A percentile compares a stretch with the other conserved stretches of the same genome.
phyloP scores from a whole-genome alignment of 2,113 vertebrate genomes.

The Henicopernis longicauda region DNA sequence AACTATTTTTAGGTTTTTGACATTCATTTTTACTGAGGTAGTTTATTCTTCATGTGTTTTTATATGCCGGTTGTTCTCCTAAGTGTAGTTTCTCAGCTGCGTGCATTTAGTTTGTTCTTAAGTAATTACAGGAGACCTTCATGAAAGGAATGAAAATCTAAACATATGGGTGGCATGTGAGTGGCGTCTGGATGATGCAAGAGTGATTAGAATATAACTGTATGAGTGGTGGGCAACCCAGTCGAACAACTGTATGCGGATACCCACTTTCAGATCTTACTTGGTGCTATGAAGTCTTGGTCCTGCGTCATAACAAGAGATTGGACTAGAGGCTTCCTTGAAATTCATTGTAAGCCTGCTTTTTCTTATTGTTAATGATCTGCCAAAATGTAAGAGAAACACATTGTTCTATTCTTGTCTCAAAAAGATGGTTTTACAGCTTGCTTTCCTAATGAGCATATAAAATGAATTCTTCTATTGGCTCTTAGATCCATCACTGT shows the following conservation, averaged over 20 bases:
- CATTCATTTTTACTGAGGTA: not conserved
- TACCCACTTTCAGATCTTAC: not conserved
- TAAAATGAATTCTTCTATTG: not conserved
- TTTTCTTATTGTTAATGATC: not conserved
- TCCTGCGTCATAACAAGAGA: not conserved
- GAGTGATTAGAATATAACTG: not conserved
- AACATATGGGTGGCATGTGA: not conserved
- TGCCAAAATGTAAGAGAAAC: not conserved
- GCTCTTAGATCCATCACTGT: not conserved
- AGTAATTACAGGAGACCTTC: slow-evolving; percentile 1
- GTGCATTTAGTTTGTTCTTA: not conserved
- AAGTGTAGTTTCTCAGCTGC: not conserved
- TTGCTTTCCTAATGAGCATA: not conserved
- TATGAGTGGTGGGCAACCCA: not conserved
- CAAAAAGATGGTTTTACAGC: not conserved
- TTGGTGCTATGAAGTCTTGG: not conserved
- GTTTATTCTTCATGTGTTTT: slow-evolving; percentile 21
- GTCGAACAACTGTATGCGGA: not conserved
- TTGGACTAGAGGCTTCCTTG: not conserved
- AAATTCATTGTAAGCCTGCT: not conserved
- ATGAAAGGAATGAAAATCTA: not conserved
- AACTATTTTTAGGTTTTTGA: slow-evolving; percentile 19
- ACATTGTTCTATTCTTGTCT: not conserved
- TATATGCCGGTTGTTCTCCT: not conserved
- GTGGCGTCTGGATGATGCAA: not conserved